Percentiles rank a stretch among this genome's conserved stretches.
Evolutionary conservation across 1,140 invertebrate genomes (phyloP).

Genomic region (Tetramorium parvispinum): DNA sequence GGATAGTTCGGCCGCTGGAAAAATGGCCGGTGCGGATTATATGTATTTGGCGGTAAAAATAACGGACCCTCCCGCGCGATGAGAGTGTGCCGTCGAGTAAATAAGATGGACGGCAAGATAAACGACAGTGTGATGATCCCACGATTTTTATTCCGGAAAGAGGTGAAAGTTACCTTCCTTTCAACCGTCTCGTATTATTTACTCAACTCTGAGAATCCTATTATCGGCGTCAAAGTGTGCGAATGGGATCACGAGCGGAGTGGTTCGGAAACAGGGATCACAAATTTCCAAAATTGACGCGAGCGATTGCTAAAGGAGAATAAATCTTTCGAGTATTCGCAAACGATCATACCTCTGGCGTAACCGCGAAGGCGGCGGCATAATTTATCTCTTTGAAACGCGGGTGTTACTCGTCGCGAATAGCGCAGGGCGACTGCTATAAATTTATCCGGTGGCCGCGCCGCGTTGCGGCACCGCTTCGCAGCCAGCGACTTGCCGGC

Average conservation of each 20-base stretch:
- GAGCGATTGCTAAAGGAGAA: background rate
- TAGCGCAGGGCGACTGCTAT: conserved; percentile 27
- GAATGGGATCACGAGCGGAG: background rate
- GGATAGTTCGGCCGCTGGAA: conserved; percentile 27
- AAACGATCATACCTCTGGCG: conserved; percentile 24
- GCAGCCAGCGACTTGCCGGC: conserved; percentile 22
- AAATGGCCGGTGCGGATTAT: conserved; percentile 47
- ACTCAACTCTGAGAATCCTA: background rate
- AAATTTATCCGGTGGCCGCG: conserved; percentile 40
- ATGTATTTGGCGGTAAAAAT: conserved; percentile 31
- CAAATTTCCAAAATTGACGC: conserved; percentile 35
- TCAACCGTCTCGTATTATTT: conserved; percentile 25
- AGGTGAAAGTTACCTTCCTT: conserved; percentile 2
- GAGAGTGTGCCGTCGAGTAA: conserved; percentile 35
- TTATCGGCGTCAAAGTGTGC: background rate
- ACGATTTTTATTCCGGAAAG: conserved; percentile 51
- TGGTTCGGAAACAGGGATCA: background rate
- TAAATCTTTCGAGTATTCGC: conserved; percentile 46
- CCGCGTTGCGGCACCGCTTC: background rate
- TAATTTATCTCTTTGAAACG: conserved; percentile 47
- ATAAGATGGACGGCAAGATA: conserved; percentile 56
- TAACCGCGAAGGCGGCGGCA: conserved; percentile 16
- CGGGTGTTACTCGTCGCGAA: conserved; percentile 33
- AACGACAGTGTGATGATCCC: conserved; percentile 46
- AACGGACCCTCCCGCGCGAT: conserved; percentile 1